Conservation (phyloP, 2,888 invertebrate species). For the Hypsopygia costalis region DNA sequence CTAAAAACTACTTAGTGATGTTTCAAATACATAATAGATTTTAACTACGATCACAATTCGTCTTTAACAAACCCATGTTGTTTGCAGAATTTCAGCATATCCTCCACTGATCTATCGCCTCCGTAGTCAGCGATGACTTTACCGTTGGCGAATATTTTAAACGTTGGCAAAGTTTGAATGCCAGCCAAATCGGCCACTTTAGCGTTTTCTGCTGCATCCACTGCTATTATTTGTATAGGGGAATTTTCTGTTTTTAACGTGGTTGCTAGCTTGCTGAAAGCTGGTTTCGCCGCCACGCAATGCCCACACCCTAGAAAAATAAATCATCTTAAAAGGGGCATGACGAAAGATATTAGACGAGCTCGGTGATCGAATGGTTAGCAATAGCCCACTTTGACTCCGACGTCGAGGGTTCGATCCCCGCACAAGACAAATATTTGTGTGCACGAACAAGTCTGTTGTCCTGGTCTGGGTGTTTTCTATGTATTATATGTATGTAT, state of each 20-base stretch:
- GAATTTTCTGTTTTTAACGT: conserved; percentile 58
- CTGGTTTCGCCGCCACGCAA: conserved; percentile 85
- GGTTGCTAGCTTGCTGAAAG: conserved; percentile 80
- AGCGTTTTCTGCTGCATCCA: conserved; percentile 84
- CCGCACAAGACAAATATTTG: no score
- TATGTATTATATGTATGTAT: no score
- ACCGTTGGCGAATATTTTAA: conserved; percentile 82
- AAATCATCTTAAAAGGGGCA: no score
- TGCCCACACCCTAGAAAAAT: conserved; percentile 84
- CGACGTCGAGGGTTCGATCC: no score
- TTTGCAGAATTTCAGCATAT: conserved; percentile 75
- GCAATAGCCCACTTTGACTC: no score
- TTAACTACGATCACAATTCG: conserved; percentile 53
- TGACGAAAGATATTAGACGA: no score
- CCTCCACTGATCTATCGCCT: conserved; percentile 76
- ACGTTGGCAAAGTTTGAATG: conserved; percentile 84
- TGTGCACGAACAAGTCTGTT: no score
- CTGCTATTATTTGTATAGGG: conserved; percentile 70
- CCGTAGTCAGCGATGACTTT: conserved; percentile 75
- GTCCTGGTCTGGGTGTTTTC: no score
- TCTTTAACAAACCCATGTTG: conserved; percentile 49
- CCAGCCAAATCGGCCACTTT: conserved; percentile 79
- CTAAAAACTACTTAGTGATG: no score
- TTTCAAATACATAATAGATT: no score
- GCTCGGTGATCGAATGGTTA: no score